Evolutionary conservation across 2,113 vertebrate species (phyloP), one percentile per base, ranked within the genome.

Genomic region (Erythrolamprus reginae): DNA sequence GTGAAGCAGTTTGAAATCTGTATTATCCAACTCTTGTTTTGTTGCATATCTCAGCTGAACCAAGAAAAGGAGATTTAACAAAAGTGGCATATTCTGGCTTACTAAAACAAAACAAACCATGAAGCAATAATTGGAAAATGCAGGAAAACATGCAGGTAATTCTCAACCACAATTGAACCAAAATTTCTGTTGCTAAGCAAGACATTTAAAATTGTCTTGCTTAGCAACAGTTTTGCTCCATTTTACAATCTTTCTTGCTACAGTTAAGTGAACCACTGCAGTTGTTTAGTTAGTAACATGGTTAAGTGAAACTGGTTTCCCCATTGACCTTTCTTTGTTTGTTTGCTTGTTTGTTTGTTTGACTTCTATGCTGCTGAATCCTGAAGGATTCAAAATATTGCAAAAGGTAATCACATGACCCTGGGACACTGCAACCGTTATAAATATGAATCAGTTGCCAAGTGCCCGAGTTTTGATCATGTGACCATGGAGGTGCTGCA

Each of bases 1-100:
- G 95, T 98, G 98, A 91, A 99, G 97, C 87, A 99, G 97, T 94
- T 98, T 99, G 96, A 98, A 98, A 94, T 98, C 97, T 87, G 96
- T 97, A 93, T 96, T 98, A 90, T 98, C 98, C 97, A 98, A 96
- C 56, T 98, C 97, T 56, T 95, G 95, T 61, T 95, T 93, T 21
- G 96, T 88, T 15, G 93, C 90, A 84, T 94, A 97, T 58, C 96
- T 96, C 93, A 97, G 93, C 93, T 98, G 98, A 24, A 97, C 96
- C 90, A 97, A 91, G 92, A 98, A 98, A 50, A 99, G 97, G 90
- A 99, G 97, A 95, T 93, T 98, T 96, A 99, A 96, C 92, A 98
- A 93, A 95, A 98, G 94, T 10, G 98, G 97, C 93, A 99, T 96
- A 15, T 96, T 97, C 89, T 95, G 95, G 0, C 96, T 96, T 89